Conservation (phyloP, 2,113 vertebrate genomes). For the Apus apus region DNA sequence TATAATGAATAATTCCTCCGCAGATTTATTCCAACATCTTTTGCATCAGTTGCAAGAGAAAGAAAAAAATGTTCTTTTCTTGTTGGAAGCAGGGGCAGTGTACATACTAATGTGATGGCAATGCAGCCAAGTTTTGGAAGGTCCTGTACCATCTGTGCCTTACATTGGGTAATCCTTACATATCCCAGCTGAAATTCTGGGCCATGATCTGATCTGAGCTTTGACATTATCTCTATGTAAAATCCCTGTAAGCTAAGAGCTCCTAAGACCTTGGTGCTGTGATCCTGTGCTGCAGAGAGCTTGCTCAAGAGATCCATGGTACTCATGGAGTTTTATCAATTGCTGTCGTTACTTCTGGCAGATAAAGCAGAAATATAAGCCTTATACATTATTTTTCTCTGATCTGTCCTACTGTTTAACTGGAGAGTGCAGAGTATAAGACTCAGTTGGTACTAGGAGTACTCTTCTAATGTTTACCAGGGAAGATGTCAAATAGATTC, state of each 20-base stretch:
- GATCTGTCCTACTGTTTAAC: not conserved
- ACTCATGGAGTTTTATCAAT: not conserved
- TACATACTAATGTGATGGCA: not conserved
- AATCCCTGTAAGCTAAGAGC: not conserved
- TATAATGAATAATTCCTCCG: not conserved
- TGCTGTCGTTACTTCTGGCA: not conserved
- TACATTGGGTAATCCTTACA: not conserved
- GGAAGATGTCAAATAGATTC: not conserved
- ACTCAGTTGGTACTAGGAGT: not conserved
- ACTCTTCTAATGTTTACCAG: not conserved
- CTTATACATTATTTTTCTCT: not conserved
- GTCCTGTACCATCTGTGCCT: not conserved
- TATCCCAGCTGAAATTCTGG: not conserved
- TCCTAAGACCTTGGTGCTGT: not conserved
- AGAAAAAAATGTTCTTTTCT: not conserved
- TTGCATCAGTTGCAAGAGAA: not conserved
- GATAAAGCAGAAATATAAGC: not conserved
- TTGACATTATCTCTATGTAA: not conserved
- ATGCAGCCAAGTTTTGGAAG: not conserved
- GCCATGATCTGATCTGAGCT: accelerated
- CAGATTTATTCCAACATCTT: not conserved
- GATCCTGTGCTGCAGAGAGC: not conserved
- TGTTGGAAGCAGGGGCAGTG: not conserved
- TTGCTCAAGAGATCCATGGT: not conserved
- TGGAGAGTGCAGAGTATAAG: not conserved